Conservation (phyloP, 2,113 vertebrate genomes). For the Cairina moschata region DNA sequence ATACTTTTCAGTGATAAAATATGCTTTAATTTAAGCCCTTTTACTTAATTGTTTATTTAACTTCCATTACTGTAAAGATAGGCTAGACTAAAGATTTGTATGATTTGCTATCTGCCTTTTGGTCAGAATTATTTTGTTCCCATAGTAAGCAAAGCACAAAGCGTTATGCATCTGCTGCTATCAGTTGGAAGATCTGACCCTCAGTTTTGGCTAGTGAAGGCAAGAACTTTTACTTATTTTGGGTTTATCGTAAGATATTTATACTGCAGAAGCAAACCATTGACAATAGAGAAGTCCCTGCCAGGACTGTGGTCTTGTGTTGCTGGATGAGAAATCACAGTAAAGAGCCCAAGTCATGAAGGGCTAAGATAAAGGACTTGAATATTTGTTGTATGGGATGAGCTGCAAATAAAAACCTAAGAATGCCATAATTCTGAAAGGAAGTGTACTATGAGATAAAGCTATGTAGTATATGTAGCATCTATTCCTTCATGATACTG, state of each 20-base stretch:
- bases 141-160: not conserved
- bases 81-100: not conserved
- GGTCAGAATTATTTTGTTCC: not conserved
- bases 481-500: not conserved
- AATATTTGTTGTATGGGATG: not conserved
- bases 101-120: not conserved
- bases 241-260: not conserved
- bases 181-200: not conserved
- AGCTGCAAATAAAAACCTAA: not conserved
- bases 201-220: not conserved
- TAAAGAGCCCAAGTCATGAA: not conserved
- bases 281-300: not conserved
- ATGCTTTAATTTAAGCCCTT: not conserved
- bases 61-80: not conserved
- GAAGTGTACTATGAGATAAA: not conserved
- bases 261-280: not conserved
- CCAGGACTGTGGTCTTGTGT: not conserved
- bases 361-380: not conserved
- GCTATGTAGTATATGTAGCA: not conserved
- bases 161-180: not conserved
- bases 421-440: not conserved
- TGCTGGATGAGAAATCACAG: not conserved
- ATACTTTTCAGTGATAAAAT: not conserved
- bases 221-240: not conserved
- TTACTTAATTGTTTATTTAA: not conserved